phyloP scores from a whole-genome alignment of 2,797 vertebrate genomes.

The Centropyge bicolor region DNA sequence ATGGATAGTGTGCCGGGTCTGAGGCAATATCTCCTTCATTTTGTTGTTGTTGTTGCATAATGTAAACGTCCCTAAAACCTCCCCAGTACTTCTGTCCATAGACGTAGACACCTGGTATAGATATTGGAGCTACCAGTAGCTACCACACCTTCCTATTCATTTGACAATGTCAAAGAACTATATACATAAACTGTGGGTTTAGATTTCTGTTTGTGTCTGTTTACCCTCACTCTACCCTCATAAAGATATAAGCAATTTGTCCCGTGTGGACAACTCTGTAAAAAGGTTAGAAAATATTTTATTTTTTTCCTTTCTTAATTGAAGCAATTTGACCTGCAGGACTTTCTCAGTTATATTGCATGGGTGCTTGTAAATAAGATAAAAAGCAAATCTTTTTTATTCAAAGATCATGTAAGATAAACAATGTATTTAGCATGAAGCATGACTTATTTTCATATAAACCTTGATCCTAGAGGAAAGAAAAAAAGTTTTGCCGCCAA shows the following conservation, averaged over 20 bases:
- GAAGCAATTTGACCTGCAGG: slow-evolving; percentile 94
- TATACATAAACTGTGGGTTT: slow-evolving; percentile 79
- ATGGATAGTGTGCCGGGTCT: slow-evolving; percentile 83
- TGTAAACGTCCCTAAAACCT: slow-evolving; percentile 73
- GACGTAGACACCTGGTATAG: slow-evolving; percentile 75
- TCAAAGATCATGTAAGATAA: slow-evolving; percentile 99
- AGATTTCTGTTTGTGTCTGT: slow-evolving; percentile 77
- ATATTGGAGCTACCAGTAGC: slow-evolving; percentile 74
- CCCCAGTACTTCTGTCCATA: slow-evolving; percentile 76
- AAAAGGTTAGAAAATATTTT: slow-evolving; percentile 89
- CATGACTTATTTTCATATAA: slow-evolving; percentile 99
- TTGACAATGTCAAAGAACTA: slow-evolving; percentile 72
- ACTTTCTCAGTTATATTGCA: slow-evolving; percentile 94
- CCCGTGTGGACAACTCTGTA: slow-evolving; percentile 90
- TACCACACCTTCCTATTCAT: slow-evolving; percentile 75
- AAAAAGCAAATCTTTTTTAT: slow-evolving; percentile 91
- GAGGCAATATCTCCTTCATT: slow-evolving; percentile 85
- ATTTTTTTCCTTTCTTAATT: slow-evolving; percentile 88
- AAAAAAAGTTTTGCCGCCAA: slow-evolving; percentile 93
- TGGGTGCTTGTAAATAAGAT: slow-evolving; percentile 94
- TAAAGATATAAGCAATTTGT: slow-evolving; percentile 90
- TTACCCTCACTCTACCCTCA: slow-evolving; percentile 86
- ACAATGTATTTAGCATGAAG: slow-evolving; percentile 99
- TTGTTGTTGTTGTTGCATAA: slow-evolving; percentile 82
- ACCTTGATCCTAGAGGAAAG: slow-evolving; percentile 95